Conservation (phyloP, 2,113 vertebrate species). For the Hiodon tergisus region DNA sequence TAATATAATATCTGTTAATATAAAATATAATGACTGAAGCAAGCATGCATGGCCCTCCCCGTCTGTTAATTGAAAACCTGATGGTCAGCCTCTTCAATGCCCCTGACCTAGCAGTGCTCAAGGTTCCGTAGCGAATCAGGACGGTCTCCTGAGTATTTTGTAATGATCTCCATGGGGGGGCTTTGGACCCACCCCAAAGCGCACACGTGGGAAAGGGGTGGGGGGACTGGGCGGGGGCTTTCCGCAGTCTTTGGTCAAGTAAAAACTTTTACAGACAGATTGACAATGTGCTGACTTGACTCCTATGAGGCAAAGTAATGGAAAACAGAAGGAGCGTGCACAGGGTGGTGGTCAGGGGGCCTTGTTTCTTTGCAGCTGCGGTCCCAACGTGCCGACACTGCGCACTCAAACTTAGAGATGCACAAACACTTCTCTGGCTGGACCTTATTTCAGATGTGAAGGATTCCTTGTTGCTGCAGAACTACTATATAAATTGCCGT, state of each 20-base stretch:
- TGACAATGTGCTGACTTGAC: constrained; percentile 14
- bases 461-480: too few relatives aligned
- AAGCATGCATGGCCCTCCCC: neutral
- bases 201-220: neutral
- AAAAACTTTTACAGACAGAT: constrained; percentile 4
- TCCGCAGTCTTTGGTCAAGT: neutral
- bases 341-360: neutral
- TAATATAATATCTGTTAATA: too few relatives aligned
- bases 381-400: neutral
- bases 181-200: neutral
- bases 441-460: too few relatives aligned
- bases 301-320: constrained; percentile 13
- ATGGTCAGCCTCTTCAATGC: neutral
- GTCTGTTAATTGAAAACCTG: neutral
- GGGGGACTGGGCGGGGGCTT: neutral
- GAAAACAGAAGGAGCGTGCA: constrained; percentile 12
- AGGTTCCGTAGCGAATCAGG: neutral
- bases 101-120: neutral
- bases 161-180: neutral
- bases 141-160: constrained; percentile 9
- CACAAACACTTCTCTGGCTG: neutral
- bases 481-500: too few relatives aligned
- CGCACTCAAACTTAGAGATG: neutral
- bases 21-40: neutral
- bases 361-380: neutral